phyloP scores from a whole-genome alignment of 2,797 vertebrate genomes.

The Mus minutoides region DNA sequence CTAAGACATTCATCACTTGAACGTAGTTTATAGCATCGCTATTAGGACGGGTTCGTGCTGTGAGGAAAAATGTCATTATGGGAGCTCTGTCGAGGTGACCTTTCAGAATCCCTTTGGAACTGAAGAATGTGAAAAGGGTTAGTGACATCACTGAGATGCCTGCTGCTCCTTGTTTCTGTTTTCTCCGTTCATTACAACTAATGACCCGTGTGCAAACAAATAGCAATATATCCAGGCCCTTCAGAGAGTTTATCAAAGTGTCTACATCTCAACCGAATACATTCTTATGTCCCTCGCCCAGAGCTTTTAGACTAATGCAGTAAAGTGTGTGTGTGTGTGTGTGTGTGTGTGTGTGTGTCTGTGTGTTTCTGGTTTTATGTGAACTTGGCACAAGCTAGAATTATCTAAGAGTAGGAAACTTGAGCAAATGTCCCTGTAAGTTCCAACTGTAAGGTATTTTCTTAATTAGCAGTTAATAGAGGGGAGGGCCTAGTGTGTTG shows the following conservation, averaged over 20 bases:
- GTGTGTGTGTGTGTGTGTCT: not conserved
- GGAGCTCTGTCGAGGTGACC: conserved; percentile 53
- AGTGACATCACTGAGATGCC: not conserved
- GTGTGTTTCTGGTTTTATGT: not conserved
- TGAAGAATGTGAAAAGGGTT: conserved; percentile 7
- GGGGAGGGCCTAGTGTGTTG: not conserved
- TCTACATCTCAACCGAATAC: not conserved
- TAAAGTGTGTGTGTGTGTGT: not conserved
- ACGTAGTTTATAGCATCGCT: not conserved
- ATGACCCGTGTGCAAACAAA: conserved; percentile 9
- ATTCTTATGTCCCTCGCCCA: not conserved
- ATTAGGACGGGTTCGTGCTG: conserved; percentile 39
- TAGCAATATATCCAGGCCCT: not conserved
- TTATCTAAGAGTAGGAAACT: not conserved
- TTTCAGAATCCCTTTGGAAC: conserved; percentile 42
- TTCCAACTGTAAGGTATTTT: not conserved
- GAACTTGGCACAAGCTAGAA: not conserved
- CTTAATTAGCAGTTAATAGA: not conserved
- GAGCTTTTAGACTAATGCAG: not conserved
- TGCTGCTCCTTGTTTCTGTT: conserved; percentile 34
- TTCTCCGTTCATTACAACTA: conserved; percentile 17
- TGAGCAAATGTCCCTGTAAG: not conserved
- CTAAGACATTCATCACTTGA: conserved; percentile 9
- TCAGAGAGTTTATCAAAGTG: conserved; percentile 33
- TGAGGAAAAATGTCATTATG: conserved; percentile 61